These are phyloP conservation scores for Apis cerana DNA, from an alignment of 1,140 invertebrate species.

Conservation along the genomic window DNA sequence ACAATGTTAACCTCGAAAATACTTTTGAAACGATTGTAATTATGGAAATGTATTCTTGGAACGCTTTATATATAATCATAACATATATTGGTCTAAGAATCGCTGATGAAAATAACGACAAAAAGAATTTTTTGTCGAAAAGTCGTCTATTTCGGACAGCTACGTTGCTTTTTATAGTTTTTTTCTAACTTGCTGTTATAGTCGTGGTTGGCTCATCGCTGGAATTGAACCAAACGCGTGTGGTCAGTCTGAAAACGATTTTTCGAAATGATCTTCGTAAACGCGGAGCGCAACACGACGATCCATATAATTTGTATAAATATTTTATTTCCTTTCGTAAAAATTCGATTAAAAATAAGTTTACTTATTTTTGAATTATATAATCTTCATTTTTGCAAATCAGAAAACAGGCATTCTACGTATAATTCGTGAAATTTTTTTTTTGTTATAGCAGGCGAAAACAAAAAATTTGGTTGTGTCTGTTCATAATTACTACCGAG, in stretches of 20 bases:
- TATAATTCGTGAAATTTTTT: background rate
- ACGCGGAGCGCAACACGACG: slow-evolving; percentile 12
- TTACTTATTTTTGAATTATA: slow-evolving; percentile 46
- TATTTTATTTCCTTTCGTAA: slow-evolving; percentile 42
- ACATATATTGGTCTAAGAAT: slow-evolving; percentile 20
- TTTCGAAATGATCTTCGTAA: slow-evolving; percentile 22
- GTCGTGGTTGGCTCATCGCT: slow-evolving; percentile 34
- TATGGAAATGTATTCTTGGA: background rate
- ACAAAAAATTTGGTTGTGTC: slow-evolving; percentile 3
- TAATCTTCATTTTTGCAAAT: slow-evolving; percentile 21
- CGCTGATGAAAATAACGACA: slow-evolving; percentile 51
- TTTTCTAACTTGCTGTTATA: slow-evolving; percentile 40
- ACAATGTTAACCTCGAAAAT: background rate
- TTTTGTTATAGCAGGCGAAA: background rate
- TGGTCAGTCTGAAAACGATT: slow-evolving; percentile 27
- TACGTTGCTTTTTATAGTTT: slow-evolving; percentile 55
- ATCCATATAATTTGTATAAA: slow-evolving; percentile 34
- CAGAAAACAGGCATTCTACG: background rate
- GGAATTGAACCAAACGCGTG: slow-evolving; percentile 41
- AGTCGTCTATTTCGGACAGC: slow-evolving; percentile 30
- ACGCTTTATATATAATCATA: background rate
- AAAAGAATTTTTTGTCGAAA: slow-evolving; percentile 14
- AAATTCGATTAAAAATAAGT: slow-evolving; percentile 45
- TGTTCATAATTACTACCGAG: background rate
- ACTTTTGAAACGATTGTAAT: background rate